Evolutionary conservation across 1,140 invertebrate species (phyloP).

Genomic region (Protaetia brevitarsis): DNA sequence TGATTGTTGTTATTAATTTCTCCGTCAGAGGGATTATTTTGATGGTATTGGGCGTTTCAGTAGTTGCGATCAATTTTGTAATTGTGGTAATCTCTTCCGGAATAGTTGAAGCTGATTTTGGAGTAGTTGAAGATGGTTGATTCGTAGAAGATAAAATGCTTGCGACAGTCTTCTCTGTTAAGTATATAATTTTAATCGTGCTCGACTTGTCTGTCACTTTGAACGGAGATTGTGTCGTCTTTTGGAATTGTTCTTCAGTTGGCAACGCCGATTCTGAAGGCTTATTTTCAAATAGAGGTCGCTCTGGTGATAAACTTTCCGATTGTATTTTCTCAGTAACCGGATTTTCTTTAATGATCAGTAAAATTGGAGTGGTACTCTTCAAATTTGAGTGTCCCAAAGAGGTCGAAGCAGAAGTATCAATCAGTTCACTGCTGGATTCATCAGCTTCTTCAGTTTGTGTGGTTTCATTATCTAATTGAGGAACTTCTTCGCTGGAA

Average conservation of each 20-base stretch:
- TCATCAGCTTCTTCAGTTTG: too few species aligned
- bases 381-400: not conserved
- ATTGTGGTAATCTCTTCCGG: not conserved
- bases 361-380: slow-evolving; percentile 2
- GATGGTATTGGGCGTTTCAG: not conserved
- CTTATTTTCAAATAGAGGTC: not conserved
- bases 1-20: not conserved
- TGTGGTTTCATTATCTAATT: too few species aligned
- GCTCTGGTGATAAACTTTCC: not conserved
- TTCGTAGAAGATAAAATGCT: not conserved
- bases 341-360: slow-evolving; percentile 15
- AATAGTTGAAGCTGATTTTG: not conserved
- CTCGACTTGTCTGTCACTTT: not conserved
- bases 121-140: not conserved
- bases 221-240: not conserved
- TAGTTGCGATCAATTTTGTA: not conserved
- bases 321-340: not conserved
- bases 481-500: too few species aligned
- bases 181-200: not conserved
- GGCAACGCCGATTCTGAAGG: too few species aligned
- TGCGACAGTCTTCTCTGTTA: slow-evolving; percentile 1
- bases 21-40: not conserved
- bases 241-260: not conserved
- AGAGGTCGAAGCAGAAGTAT: slow-evolving; percentile 1
- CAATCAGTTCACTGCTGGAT: not conserved